These are phyloP conservation scores for Diorhabda sublineata DNA, from an alignment of 1,140 invertebrate species.

Conservation along the genomic window DNA sequence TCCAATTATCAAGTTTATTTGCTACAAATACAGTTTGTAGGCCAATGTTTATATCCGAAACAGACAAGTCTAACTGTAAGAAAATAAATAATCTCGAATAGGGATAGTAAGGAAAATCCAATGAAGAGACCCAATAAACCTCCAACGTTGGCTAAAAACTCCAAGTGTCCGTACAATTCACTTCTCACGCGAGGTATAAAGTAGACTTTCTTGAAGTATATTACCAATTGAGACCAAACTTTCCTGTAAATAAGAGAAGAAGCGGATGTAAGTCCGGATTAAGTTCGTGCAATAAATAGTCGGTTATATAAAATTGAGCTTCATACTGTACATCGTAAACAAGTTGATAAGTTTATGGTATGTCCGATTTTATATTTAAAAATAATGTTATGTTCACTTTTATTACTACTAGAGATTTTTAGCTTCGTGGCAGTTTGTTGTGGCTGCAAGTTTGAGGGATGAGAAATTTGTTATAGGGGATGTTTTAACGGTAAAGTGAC, in stretches of 20 bases:
- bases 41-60: slow-evolving; percentile 26
- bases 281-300: not conserved
- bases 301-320: not conserved
- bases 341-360: too few relatives aligned
- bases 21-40: too few relatives aligned
- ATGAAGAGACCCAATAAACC: slow-evolving; percentile 75
- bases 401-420: too few relatives aligned
- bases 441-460: too few relatives aligned
- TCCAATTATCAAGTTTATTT: too few relatives aligned
- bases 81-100: slow-evolving; percentile 71
- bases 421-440: too few relatives aligned
- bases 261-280: not conserved
- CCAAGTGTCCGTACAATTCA: slow-evolving; percentile 27
- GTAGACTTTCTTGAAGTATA: slow-evolving; percentile 29
- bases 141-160: slow-evolving; percentile 65
- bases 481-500: too few relatives aligned
- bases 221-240: slow-evolving; percentile 25
- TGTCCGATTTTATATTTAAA: too few relatives aligned
- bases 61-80: slow-evolving; percentile 50
- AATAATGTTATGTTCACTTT: too few relatives aligned
- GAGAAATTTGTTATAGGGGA: too few relatives aligned
- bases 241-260: slow-evolving; percentile 23
- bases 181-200: slow-evolving; percentile 27
- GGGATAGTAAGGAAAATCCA: slow-evolving; percentile 75
- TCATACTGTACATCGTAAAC: too few relatives aligned